Percentiles rank a stretch among this genome's conserved stretches.
Conservation (phyloP, 2,113 vertebrate species). For the Lonchura striata region DNA sequence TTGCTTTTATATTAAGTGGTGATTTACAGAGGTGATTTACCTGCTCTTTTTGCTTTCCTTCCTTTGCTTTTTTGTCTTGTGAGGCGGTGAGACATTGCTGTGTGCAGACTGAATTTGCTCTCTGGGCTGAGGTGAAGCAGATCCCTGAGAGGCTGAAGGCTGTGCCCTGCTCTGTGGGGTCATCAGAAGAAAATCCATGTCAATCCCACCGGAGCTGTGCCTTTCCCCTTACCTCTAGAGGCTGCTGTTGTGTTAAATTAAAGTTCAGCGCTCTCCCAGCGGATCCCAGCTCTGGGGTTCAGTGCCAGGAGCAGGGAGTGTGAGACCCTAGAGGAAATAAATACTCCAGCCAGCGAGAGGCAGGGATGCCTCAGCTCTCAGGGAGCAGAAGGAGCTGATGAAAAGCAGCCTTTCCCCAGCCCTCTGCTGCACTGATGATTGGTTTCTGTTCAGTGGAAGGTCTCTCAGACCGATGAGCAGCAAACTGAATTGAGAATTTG, state of each 20-base stretch:
- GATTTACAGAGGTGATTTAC: not conserved
- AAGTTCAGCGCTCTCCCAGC: not conserved
- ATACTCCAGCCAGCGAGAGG: not conserved
- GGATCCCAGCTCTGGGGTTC: not conserved
- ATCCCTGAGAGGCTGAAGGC: not conserved
- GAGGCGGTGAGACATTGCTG: not conserved
- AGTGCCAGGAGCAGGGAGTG: not conserved
- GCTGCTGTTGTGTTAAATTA: constrained; percentile 67
- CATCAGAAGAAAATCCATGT: too few relatives aligned
- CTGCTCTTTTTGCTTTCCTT: not conserved
- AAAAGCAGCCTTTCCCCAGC: not conserved
- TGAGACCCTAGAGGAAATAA: not conserved
- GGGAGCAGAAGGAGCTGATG: not conserved
- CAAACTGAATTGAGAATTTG: not conserved
- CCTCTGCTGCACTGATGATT: not conserved
- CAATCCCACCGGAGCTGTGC: not conserved
- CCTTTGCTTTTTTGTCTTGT: not conserved
- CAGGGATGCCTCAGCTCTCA: not conserved
- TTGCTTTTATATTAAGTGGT: not conserved
- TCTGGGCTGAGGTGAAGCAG: not conserved
- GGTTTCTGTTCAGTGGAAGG: not conserved
- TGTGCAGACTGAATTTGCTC: not conserved
- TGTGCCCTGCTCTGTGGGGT: not conserved
- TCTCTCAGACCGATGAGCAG: not conserved
- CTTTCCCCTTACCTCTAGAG: constrained; percentile 55